Base-by-base conservation (phyloP, 2,113 vertebrate genomes). In the Hipposideros armiger region DNA sequence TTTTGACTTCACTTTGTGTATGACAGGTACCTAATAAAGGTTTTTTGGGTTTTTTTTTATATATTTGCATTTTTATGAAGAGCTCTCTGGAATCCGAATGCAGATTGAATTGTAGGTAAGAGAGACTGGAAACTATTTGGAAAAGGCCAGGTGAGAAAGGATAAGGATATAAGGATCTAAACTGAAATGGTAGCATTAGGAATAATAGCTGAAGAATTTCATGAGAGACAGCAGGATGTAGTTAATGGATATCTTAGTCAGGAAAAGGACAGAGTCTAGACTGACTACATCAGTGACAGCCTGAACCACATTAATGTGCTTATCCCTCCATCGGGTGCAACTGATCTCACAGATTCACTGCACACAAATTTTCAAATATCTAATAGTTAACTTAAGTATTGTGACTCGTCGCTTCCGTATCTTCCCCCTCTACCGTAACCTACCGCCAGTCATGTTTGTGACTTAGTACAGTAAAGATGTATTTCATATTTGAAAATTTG, bases 31-130 rank as follows among this genome's bases (percentile, higher is more conserved):
- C 42, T 56, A 40, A 86, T 3, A 78, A 40, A 62, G 20, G 45
- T 45, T 84, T 82, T 58, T 60, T 58, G 17, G 47, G 10, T 36
- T 36, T 50, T 50, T 50, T 50, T 50, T 50, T 7, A 30, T 58
- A 67, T 74, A 42, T 58, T 82, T 58, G 26, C 67, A 82, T 60
- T 40, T 54, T 88, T 83, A 83, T 42, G n/a, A 95, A 89, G 45
- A 62, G 62, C 13, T 83, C 52, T 84, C 36, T 42, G 4, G 50
- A 84, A 89, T 89, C n/a, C 64, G 28, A 78, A 89, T 56, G 15
- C 58, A 22, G 28, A 54, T 17, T 62, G 52, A 88, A 67, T 13
- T 76, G 16, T 22, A 58, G n/a, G 58, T 69, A 13, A 36, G 28
- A 83, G n/a, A 89, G 15, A 24, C 70, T n/a, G 17, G 19, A 78